Evolutionary conservation across 2,797 vertebrate genomes (phyloP), one percentile per base, ranked within the genome.

Genomic region (Schizopygopsis pylzovi): DNA sequence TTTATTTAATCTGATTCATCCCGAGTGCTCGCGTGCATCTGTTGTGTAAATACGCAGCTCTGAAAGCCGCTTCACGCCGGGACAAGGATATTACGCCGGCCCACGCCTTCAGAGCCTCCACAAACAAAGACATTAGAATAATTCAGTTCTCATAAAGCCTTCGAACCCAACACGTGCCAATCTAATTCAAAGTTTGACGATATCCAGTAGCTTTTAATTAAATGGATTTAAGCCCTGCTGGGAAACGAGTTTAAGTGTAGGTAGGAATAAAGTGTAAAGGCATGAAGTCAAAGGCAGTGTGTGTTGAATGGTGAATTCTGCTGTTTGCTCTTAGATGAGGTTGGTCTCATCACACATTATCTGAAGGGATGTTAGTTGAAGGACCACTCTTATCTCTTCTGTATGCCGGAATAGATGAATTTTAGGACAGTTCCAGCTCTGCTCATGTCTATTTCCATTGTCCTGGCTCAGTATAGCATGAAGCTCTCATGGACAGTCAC

Each of bases 91-190:
- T 80, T 65, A 52, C 39, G 13, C 54, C 47, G 39, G 37, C 47
- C 79, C 59, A 45, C 78, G 12, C 78, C 47, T 65, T 37, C 49
- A 86, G 87, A 88, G 85, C 90, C 88, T 90, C 65, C 1, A 79
- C 87, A 92, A 93, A 92, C 90, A 94, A 90, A 90, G 88, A 89
- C 85, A 87, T 84, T 89, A 83, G 85, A 78, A 89, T 91, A 91
- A 92, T 91, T 91, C 85, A 83, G 83, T 87, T 91, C 25, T 91
- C 90, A 88, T 82, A 84, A 91, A 82, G 82, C 54, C 39, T 25
- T 78, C 67, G 16, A 76, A 39, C 16, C 52, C 54, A 68, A 41
- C 73, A 70, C 83, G 67, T 68, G 72, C 79, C 76, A 82, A 67
- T 84, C 63, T 86, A 80, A 81, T 87, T 89, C 85, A 45, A 52